phyloP scores from a whole-genome alignment of 2,888 invertebrate species.

The Lasioglossum zephyrum region DNA sequence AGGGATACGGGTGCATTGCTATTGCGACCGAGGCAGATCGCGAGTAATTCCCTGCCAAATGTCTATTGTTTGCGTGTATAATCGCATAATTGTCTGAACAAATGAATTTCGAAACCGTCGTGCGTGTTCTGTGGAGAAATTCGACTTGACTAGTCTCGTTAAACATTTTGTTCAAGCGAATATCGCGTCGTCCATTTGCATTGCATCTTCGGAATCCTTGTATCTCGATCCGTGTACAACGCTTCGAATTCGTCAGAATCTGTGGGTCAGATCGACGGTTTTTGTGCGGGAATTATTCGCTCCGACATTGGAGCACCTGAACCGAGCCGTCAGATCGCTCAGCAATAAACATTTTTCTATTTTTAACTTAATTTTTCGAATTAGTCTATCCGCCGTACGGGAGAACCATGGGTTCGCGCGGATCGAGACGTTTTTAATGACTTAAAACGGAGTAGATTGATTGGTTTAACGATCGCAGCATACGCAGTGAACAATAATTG shows the following conservation, averaged over 20 bases:
- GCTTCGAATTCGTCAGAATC: not conserved
- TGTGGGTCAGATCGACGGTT: not conserved
- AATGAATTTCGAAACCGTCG: not conserved
- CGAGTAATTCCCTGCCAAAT: not conserved
- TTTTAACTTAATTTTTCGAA: conserved; percentile 5
- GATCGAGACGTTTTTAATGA: not conserved
- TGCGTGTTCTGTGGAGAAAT: not conserved
- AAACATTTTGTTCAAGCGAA: conserved; percentile 9
- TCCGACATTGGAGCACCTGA: not conserved
- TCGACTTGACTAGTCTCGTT: not conserved
- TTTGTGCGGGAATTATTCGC: not conserved
- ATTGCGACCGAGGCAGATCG: not conserved
- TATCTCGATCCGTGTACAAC: not conserved
- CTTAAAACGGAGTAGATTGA: not conserved
- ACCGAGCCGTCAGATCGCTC: not conserved
- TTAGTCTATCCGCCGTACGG: not conserved
- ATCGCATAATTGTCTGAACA: not conserved
- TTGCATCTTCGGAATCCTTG: conserved; percentile 1
- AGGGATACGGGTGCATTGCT: not conserved
- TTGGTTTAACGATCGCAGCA: not conserved
- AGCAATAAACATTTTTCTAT: not conserved
- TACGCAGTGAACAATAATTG: not conserved
- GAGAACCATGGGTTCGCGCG: not conserved
- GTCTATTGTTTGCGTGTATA: not conserved
- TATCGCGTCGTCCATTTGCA: conserved; percentile 12